Conservation (phyloP, 2,797 vertebrate genomes). For the Epinephelus malabaricus region DNA sequence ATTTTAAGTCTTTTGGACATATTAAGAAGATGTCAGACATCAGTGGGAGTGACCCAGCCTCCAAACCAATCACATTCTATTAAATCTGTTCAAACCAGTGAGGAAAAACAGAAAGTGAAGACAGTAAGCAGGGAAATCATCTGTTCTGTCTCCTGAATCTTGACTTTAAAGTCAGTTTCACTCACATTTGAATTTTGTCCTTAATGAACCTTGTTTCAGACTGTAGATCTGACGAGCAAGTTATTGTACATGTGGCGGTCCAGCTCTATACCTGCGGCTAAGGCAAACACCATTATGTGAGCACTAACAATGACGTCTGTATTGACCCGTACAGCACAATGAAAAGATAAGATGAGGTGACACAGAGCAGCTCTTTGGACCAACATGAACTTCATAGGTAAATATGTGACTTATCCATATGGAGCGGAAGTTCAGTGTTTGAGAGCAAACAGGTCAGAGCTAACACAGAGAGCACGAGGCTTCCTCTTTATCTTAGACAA, state of each 20-base stretch:
- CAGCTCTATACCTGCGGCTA: neutral
- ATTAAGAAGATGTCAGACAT: no score
- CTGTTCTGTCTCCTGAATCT: no score
- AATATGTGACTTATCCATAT: constrained; percentile 34
- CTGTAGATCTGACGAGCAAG: neutral
- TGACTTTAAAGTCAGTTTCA: neutral
- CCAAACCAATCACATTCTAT: neutral
- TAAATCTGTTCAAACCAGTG: no score
- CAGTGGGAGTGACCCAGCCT: neutral
- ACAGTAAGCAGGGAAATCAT: neutral
- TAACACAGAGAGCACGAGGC: neutral
- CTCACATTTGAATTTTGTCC: no score
- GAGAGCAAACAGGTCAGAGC: constrained; percentile 20
- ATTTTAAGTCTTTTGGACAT: no score
- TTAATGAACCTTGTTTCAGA: neutral
- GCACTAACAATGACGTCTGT: neutral
- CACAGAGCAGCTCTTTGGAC: neutral
- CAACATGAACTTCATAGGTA: constrained; percentile 32
- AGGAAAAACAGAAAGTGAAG: no score
- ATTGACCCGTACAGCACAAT: neutral
- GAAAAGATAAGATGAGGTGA: constrained; percentile 36
- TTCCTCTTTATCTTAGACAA: constrained; percentile 31
- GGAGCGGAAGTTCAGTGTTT: constrained; percentile 14
- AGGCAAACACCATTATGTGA: constrained; percentile 2
- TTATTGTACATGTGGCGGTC: neutral